Evolutionary conservation across 2,113 vertebrate genomes (phyloP).

Genomic region (Otolemur garnettii): DNA sequence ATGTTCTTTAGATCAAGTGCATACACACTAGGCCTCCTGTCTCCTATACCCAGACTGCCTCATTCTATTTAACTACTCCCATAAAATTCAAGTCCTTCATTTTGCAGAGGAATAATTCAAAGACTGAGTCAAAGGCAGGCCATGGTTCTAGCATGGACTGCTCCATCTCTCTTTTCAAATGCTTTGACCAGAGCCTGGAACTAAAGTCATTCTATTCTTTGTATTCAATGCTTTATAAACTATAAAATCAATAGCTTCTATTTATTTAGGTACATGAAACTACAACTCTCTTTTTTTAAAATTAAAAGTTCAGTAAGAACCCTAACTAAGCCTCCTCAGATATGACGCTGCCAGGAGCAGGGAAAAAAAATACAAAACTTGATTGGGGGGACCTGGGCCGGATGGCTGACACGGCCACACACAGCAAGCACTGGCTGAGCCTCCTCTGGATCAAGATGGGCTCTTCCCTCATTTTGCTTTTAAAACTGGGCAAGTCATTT

Average conservation of each 20-base stretch:
- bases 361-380: neutral
- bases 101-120: slow-evolving; percentile 30
- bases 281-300: neutral
- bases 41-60: neutral
- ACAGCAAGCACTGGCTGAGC: neutral
- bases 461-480: slow-evolving; percentile 22
- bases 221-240: slow-evolving; percentile 42
- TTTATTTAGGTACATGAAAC: slow-evolving; percentile 46
- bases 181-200: slow-evolving; percentile 11
- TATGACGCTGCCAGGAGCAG: neutral
- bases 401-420: too few species aligned
- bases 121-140: neutral
- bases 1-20: neutral
- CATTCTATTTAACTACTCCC: neutral
- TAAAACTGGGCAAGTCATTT: neutral
- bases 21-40: neutral
- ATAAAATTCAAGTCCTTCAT: neutral
- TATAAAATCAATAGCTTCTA: slow-evolving; percentile 15
- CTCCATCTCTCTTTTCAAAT: neutral
- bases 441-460: neutral
- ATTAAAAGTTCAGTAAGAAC: slow-evolving; percentile 33
- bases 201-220: slow-evolving; percentile 31
- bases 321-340: neutral
- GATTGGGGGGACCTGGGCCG: neutral
- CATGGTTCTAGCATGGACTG: neutral